Base-by-base conservation (phyloP, 1,140 invertebrate species). In the Conus betulinus region DNA sequence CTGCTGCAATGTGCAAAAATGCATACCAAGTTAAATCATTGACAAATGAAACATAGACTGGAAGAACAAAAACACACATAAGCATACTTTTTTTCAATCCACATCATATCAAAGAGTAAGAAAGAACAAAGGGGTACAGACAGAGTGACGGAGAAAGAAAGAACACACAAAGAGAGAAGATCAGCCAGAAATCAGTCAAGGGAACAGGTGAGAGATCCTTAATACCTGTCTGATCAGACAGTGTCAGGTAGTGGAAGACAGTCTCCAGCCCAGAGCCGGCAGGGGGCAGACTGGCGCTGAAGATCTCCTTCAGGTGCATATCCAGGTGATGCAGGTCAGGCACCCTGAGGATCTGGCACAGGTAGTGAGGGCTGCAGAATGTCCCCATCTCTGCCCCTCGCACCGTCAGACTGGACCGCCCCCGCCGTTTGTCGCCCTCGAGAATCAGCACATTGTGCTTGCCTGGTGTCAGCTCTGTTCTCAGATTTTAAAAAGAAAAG, bases 341-440 rank as follows among this genome's bases (percentile, higher is more conserved):
- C 8, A 91, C 20, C 27, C 87, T 81, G 8, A 92, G 76, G n/a
- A 57, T 11, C 76, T 92, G 91, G 13, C 88, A 78, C 39, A 92
- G 79, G 86, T 89, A 90, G 74, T 78, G 83, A 5, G 88, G 57
- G 82, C 87, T 89, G 71, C 85, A 39, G 74, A 88, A 90, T 6
- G 86, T 74, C 13, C 81, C 71, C 71, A 57, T 57, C 17, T 87
- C 85, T 23, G 39, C 85, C 25, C 52, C 55, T 11, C 51, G 25
- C 27, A 79, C 63, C 4, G 53, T 53, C 60, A 90, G 81, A 10
- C 67, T 55, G n/a, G 51, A 51, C n/a, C 79, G n/a, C 11, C 51
- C 25, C 20, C 20, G 53, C 15, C 8, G 13, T 20, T 11, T 89
- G 15, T 52, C 63, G 23, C 85, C 83, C 17, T 85, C 87, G 27